Evolutionary conservation across 2,113 vertebrate genomes (phyloP), one percentile per base, ranked within the genome.

Genomic region (Cisticola juncidis): DNA sequence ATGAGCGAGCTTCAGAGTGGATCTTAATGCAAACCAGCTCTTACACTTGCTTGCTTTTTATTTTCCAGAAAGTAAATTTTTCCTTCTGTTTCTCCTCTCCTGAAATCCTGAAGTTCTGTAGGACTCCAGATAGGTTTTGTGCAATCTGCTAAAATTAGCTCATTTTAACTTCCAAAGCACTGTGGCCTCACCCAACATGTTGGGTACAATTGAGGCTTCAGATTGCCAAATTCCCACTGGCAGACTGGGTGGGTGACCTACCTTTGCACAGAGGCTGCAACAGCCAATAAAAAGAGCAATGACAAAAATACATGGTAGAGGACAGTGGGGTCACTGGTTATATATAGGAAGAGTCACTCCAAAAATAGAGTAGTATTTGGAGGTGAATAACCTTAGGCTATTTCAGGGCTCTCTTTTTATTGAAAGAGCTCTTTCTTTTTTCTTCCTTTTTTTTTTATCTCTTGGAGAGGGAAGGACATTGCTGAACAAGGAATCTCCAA

Each of bases 281-380:
- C 48, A 78, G 66, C 83, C 85, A 81, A 58, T 58, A 85, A 88
- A 88, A 92, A 92, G 65, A 90, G 72, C 94, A 85, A 33, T 50
- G 79, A 90, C 80, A 95, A 47, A 91, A 94, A 92, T 68, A 81
- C 31, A 12, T 56, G 42, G 22, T 72, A 62, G 79, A 93, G 83
- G 79, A 91, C 84, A 62, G 74, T 64, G 61, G 33, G 44, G 57
- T 88, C 87, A 85, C n/a, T 81, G 82, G 38, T 86, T 96, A 93
- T 90, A 78, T 86, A 86, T 92, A 93, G 90, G 14, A 96, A 56
- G 90, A 61, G 69, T 57, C 71, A 24, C 44, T 93, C 88, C 80
- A 93, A 86, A 96, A 94, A 96, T 95, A 93, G 88, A 83, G 42
- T 58, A 17, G 29, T 58, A 47, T 83, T 90, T 78, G 24, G 76